These are phyloP conservation scores for Stramonita haemastoma DNA, from an alignment of 2,888 invertebrate species.

Conservation along the genomic window DNA sequence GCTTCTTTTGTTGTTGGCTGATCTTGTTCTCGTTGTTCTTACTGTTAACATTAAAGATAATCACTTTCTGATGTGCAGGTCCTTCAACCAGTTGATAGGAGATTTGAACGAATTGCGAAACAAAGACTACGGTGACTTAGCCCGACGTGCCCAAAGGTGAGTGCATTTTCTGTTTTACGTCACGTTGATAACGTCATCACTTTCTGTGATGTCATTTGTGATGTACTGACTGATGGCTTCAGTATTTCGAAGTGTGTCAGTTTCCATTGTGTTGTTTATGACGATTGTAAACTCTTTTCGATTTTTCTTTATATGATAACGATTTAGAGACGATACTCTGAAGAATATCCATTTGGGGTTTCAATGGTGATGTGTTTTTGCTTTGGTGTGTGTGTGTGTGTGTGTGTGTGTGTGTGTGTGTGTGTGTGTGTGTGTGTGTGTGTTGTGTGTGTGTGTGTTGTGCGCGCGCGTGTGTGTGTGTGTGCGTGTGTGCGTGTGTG, in stretches of 20 bases:
- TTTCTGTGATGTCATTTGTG: background rate
- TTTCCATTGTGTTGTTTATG: too few species aligned
- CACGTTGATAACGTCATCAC: background rate
- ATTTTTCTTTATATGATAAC: too few species aligned
- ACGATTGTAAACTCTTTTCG: too few species aligned
- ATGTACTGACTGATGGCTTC: too few species aligned
- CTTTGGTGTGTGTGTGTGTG: background rate
- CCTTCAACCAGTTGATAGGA: conserved; percentile 91
- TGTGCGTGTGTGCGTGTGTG: background rate
- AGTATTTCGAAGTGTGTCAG: too few species aligned
- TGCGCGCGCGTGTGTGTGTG: background rate
- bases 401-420: background rate
- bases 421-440: background rate
- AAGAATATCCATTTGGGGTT: too few species aligned
- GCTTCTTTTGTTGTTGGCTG: background rate
- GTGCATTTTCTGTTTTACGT: background rate
- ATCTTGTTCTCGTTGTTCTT: background rate
- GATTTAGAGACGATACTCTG: too few species aligned
- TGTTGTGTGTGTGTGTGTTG: background rate
- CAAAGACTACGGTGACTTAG: conserved; percentile 86
- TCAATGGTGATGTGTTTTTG: too few species aligned
- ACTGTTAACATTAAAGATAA: background rate
- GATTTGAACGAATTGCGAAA: conserved; percentile 86
- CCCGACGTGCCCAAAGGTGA: conserved; percentile 75
- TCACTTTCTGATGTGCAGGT: conserved; percentile 69